These are phyloP conservation scores for Mandrillus leucophaeus DNA, from an alignment of 2,113 vertebrate species.

Conservation along the genomic window DNA sequence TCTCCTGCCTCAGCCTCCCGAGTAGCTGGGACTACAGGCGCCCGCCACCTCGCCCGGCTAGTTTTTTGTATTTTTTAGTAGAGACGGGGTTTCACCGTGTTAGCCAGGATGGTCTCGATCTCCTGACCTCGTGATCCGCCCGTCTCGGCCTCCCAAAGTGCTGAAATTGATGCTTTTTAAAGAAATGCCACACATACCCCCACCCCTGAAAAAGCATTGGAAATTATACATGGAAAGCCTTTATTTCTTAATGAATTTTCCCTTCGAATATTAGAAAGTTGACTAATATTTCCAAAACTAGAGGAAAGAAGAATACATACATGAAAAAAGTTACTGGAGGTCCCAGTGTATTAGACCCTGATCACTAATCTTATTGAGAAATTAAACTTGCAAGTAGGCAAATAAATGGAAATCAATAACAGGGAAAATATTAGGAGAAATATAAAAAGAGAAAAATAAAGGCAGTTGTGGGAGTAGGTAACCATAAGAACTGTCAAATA, in stretches of 20 bases:
- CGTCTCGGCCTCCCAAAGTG: no score
- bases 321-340: neutral
- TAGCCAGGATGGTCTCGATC: no score
- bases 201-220: neutral
- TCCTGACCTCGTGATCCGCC: no score
- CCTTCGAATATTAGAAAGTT: neutral
- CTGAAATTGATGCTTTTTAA: neutral
- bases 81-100: no score
- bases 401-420: neutral
- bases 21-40: no score
- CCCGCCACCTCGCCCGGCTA: no score
- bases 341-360: neutral
- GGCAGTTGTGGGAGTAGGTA: neutral
- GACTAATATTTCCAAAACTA: neutral
- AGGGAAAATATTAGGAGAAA: neutral
- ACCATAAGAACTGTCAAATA: neutral
- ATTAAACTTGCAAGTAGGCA: neutral
- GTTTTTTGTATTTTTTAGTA: no score
- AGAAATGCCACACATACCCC: neutral
- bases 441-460: neutral
- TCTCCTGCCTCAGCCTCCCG: no score
- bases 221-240: neutral
- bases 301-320: neutral
- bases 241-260: neutral
- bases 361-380: neutral